Conservation (phyloP, 2,113 vertebrate species). For the Cryptotis parvus region DNA sequence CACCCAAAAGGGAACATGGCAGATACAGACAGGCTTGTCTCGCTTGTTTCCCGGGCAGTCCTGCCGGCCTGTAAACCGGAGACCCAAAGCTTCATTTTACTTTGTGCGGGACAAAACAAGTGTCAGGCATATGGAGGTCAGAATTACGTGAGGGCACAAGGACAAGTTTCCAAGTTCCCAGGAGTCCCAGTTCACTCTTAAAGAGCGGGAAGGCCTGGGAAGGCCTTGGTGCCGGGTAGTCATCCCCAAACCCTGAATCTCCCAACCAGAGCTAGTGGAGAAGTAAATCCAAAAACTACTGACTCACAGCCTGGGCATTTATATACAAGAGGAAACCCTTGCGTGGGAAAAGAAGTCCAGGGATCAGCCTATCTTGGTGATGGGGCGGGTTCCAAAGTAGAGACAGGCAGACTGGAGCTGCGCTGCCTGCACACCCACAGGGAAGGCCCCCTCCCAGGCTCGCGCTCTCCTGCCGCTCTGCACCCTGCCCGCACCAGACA, state of each 20-base stretch:
- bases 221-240: conserved; percentile 63
- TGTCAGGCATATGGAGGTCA: conserved; percentile 24
- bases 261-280: conserved; percentile 65
- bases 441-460: too few relatives aligned
- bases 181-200: conserved; percentile 28
- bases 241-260: conserved; percentile 78
- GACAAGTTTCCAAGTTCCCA: conserved; percentile 26
- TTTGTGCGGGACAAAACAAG: not conserved
- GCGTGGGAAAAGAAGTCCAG: conserved; percentile 46
- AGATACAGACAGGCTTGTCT: not conserved
- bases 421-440: too few relatives aligned
- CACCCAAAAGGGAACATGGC: not conserved
- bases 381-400: not conserved
- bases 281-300: conserved; percentile 73
- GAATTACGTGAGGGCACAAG: not conserved
- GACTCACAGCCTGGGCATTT: conserved; percentile 69
- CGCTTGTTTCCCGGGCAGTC: not conserved
- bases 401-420: not conserved
- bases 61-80: not conserved
- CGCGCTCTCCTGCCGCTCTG: too few relatives aligned
- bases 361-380: not conserved
- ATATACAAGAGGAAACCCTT: conserved; percentile 70
- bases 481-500: too few relatives aligned
- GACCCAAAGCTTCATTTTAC: conserved; percentile 4
- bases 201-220: conserved; percentile 40